Evolutionary conservation across 2,797 vertebrate species (phyloP).

Genomic region (Craterocephalus amniculus): DNA sequence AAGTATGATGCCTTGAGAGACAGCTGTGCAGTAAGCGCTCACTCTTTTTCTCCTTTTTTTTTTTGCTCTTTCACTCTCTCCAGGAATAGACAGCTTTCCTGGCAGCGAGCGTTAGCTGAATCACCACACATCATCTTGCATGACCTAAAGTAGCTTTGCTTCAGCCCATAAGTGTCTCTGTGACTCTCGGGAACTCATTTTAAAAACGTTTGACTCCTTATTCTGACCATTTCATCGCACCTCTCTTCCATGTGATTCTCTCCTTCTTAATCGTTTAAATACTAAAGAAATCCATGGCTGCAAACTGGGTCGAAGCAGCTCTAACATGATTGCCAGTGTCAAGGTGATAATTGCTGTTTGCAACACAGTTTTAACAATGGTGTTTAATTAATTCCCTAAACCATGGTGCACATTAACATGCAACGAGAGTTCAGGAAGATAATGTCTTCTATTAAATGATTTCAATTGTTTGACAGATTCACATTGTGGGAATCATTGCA

Average conservation of each 20-base stretch:
- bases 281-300: neutral
- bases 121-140: constrained; percentile 38
- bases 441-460: neutral
- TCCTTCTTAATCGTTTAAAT: neutral
- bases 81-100: constrained; percentile 25
- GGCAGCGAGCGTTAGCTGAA: constrained; percentile 25
- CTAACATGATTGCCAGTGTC: neutral
- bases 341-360: neutral
- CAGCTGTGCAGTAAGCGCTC: constrained; percentile 93
- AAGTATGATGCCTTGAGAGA: constrained; percentile 98
- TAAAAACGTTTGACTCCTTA: constrained; percentile 13
- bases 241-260: neutral
- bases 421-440: constrained; percentile 6
- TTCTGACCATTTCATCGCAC: neutral
- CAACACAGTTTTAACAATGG: neutral
- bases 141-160: constrained; percentile 9
- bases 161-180: constrained; percentile 18
- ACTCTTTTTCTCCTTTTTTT: constrained; percentile 45
- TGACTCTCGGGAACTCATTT: constrained; percentile 11
- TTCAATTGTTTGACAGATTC: constrained; percentile 2
- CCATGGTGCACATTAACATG: constrained; percentile 6
- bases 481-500: neutral
- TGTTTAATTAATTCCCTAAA: neutral
- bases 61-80: constrained; percentile 18
- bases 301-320: neutral